Conservation (phyloP, 1,140 invertebrate species). For the Penaeus chinensis region DNA sequence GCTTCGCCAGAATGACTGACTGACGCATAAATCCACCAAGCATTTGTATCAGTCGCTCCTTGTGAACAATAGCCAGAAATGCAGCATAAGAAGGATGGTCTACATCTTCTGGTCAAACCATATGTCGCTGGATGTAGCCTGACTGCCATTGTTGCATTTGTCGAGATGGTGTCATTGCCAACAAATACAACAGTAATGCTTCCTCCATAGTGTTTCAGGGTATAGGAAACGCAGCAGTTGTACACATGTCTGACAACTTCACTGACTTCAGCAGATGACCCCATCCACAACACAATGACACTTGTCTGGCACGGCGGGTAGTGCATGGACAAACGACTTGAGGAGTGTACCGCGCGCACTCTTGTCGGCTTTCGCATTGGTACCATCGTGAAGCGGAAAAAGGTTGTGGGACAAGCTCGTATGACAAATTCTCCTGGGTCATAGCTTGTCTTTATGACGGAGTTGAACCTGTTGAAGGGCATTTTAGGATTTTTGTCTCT, state of each 20-base stretch:
- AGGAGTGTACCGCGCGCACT: constrained; percentile 6
- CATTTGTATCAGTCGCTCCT: constrained; percentile 35
- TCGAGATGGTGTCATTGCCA: background rate
- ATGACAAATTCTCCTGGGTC: constrained; percentile 17
- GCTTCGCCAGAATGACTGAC: constrained; percentile 25
- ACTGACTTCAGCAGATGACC: background rate
- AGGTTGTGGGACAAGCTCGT: constrained; percentile 28
- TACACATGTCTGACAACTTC: constrained; percentile 6
- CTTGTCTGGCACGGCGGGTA: too few species aligned
- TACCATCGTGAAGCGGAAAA: constrained; percentile 31
- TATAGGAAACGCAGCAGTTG: constrained; percentile 14
- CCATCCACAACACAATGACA: too few species aligned
- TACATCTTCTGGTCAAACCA: constrained; percentile 22
- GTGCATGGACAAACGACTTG: background rate
- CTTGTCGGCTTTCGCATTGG: constrained; percentile 22
- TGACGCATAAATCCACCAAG: constrained; percentile 27
- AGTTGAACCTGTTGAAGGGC: constrained; percentile 29
- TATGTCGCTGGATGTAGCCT: constrained; percentile 24
- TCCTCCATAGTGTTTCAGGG: constrained; percentile 17
- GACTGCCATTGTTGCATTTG: background rate
- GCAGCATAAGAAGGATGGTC: background rate
- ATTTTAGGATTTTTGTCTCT: constrained; percentile 16
- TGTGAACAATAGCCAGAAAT: constrained; percentile 27
- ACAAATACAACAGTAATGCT: constrained; percentile 29
- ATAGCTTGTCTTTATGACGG: constrained; percentile 27